A percentile compares a stretch with the other conserved stretches of the same genome.
phyloP scores from a whole-genome alignment of 2,888 invertebrate genomes.

The Megalurothrips usitatus region DNA sequence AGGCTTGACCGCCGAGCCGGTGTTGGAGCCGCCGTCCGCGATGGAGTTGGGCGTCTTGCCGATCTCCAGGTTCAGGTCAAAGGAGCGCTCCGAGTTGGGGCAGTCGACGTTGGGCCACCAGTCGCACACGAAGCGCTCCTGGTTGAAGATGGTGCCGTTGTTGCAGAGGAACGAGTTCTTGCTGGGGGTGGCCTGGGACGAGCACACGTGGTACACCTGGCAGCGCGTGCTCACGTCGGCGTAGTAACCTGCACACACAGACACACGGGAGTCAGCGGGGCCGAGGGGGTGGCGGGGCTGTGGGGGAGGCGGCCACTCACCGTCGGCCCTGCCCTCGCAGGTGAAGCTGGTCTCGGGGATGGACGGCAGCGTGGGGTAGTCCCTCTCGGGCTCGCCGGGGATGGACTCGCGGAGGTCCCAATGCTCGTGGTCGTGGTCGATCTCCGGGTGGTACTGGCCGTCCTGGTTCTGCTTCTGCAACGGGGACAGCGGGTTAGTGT shows the following conservation, averaged over 20 bases:
- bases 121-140: constrained; percentile 21
- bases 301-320: neutral
- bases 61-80: constrained; percentile 11
- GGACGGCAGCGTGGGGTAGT: constrained; percentile 50
- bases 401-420: constrained; percentile 21
- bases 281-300: neutral
- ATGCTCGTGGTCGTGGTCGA: constrained; percentile 3
- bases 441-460: constrained; percentile 8
- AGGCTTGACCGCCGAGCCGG: neutral
- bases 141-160: constrained; percentile 19
- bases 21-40: neutral
- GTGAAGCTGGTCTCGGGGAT: constrained; percentile 50
- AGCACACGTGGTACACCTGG: constrained; percentile 19
- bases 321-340: constrained; percentile 43
- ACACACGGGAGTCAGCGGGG: neutral
- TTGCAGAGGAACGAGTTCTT: constrained; percentile 18
- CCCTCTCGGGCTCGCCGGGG: neutral
- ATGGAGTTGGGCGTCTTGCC: neutral
- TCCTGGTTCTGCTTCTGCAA: neutral
- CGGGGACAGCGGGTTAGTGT: no score
- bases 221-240: neutral
- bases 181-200: neutral
- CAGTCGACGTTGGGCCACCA: constrained; percentile 22
- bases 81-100: constrained; percentile 14
- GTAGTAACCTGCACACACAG: constrained; percentile 5